Evolutionary conservation across 2,797 vertebrate species (phyloP), one percentile per base, ranked within the genome.

Genomic region (Fistularia commersonii): DNA sequence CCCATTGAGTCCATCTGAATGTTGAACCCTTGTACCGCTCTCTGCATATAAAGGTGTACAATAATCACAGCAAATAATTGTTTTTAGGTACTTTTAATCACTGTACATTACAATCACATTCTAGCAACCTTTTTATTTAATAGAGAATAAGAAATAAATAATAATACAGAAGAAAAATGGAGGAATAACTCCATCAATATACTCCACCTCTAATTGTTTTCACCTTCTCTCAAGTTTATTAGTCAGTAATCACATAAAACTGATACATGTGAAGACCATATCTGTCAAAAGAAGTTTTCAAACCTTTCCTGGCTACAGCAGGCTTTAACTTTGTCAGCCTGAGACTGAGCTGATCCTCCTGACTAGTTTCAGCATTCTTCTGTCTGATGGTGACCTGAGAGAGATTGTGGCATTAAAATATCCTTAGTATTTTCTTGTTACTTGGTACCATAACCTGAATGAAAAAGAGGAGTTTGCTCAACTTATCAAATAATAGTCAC

Each of bases 361-460:
- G 9, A 35, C 48, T 67, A 6, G 76, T 61, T 54, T 88, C 90
- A 13, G 66, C 3, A 23, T 74, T 80, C 61, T 75, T 93, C 59
- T 94, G 94, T 48, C 83, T 68, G 70, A 99, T 51, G 51, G 85
- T 92, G 48, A 97, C 93, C 96, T 99, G 57, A 73, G 79, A 73
- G 79, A 77, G 7, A 39, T 6, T 59, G 45, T 1, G 14, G 9
- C 7, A 36, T 8, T 8, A 36, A 36, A 36, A 36, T 8, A 36
- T 36, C 35, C 23, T 23, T 4, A 23, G 23, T 23, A 6, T 36
- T 36, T 10, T 36, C 9, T 2, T 8, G 35, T 36, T 36, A 6
- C 9, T 36, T 36, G 9, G 7, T 36, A 36, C 9, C 7, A 36
- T 6, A 36, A 8, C 6, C 1, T 36, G 35, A 36, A 36, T 36